Percentiles rank a stretch among this genome's conserved stretches.
phyloP scores from a whole-genome alignment of 2,888 invertebrate species.

The Drosophila hawaiiensis region DNA sequence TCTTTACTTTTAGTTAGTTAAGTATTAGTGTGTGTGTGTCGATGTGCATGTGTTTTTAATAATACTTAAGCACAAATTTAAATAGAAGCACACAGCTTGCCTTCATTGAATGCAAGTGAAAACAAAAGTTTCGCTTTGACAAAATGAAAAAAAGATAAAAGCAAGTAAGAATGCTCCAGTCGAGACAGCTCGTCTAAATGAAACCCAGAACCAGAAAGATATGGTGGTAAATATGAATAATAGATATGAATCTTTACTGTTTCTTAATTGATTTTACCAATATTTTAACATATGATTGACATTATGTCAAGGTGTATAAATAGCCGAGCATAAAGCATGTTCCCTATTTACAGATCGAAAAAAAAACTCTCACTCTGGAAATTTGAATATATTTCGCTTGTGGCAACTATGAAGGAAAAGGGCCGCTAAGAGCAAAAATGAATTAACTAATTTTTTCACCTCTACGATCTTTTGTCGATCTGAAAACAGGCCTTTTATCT shows the following conservation, averaged over 20 bases:
- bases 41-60: slow-evolving; percentile 52
- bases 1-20: slow-evolving; percentile 40
- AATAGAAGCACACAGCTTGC: slow-evolving; percentile 8
- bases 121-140: slow-evolving; percentile 22
- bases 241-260: not conserved
- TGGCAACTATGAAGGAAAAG: not conserved
- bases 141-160: not conserved
- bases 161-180: not conserved
- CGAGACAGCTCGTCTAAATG: not conserved
- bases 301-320: not conserved
- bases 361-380: too few relatives aligned
- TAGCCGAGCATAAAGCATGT: too few relatives aligned
- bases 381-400: not conserved
- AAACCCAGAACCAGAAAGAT: not conserved
- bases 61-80: slow-evolving; percentile 58
- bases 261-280: not conserved
- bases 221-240: not conserved
- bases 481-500: too few relatives aligned
- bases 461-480: not conserved
- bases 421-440: not conserved
- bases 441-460: not conserved
- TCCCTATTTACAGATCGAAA: too few relatives aligned
- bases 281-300: not conserved
- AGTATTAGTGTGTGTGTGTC: slow-evolving; percentile 15
- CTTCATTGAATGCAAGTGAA: slow-evolving; percentile 16